phyloP scores from a whole-genome alignment of 2,888 invertebrate genomes.

The Acronicta alni region DNA sequence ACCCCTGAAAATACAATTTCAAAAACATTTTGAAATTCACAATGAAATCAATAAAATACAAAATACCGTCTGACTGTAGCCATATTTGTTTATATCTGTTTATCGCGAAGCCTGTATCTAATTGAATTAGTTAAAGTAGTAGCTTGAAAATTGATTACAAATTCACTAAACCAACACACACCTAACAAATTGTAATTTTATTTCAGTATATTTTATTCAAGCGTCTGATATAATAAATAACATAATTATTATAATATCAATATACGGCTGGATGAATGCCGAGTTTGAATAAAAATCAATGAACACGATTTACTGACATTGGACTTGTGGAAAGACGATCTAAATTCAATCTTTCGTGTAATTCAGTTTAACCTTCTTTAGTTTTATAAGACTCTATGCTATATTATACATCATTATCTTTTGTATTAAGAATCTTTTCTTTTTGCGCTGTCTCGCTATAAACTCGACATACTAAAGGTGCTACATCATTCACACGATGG shows the following conservation, averaged over 20 bases:
- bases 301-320: background rate
- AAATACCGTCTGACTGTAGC: background rate
- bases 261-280: background rate
- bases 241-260: background rate
- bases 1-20: no score
- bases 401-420: no score
- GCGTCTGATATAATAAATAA: background rate
- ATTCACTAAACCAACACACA: conserved; percentile 40
- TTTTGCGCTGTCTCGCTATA: no score
- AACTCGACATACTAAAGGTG: no score
- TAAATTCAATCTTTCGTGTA: background rate
- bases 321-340: background rate
- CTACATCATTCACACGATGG: no score
- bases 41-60: conserved; percentile 1
- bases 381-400: no score
- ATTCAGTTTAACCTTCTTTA: no score
- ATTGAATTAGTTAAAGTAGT: conserved; percentile 46
- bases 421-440: no score
- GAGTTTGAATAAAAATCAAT: background rate
- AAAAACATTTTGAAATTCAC: background rate
- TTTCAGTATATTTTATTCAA: conserved; percentile 7
- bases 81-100: conserved; percentile 32
- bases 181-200: conserved; percentile 32
- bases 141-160: conserved; percentile 53
- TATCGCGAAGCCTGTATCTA: conserved; percentile 26